Base-by-base conservation (phyloP, 37 sponge, comb jelly and placozoan species). In the Halichondria panicea region DNA sequence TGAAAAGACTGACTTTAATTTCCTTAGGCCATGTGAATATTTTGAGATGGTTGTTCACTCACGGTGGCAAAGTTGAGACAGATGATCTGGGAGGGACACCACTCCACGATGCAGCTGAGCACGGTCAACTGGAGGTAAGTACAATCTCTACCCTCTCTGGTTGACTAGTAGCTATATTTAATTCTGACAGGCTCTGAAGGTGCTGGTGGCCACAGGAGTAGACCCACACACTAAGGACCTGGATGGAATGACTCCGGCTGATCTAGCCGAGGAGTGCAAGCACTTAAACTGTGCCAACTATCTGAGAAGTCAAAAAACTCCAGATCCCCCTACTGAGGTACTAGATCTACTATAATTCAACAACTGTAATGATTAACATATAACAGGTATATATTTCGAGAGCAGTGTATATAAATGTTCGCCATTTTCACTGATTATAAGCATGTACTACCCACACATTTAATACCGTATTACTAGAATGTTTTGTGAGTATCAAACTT, bases 91-190 rank as follows among this genome's bases (percentile, higher is more conserved):
- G 91, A 18, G 83, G 83, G 2, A 91, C 91, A 27, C 91, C 91
- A 55, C 75, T 91, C 8, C 91, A 91, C 42, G 91, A 91, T 76
- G 91, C 91, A 21, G 91, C 91, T n/a, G 86, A 91, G 55, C 86
- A 91, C 63, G 91, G 91, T 39, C 86, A 85, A 58, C 21, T 81
- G 8, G 79, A 85, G 75, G 85, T 88, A 28, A 19, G 68, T 25
- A 35, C 15, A 37, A 7, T 36, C 22, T 3, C 5, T 19, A 7
- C n/a, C 22, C 25, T 19, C 13, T n/a, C 8, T 59, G 61, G 22
- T 18, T 24, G 12, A 18, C 13, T 59, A 9, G 22, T 59, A 25
- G 8, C 8, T 40, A 9, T 34, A 34, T 4, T 12, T 9, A 9
- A 43, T 36, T 41, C 61, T 36, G 24, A 31, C n/a, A 87, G 88